Percentiles rank a stretch among this genome's conserved stretches.
Evolutionary conservation across 2,113 vertebrate genomes (phyloP).

Genomic region (Galbula dea): DNA sequence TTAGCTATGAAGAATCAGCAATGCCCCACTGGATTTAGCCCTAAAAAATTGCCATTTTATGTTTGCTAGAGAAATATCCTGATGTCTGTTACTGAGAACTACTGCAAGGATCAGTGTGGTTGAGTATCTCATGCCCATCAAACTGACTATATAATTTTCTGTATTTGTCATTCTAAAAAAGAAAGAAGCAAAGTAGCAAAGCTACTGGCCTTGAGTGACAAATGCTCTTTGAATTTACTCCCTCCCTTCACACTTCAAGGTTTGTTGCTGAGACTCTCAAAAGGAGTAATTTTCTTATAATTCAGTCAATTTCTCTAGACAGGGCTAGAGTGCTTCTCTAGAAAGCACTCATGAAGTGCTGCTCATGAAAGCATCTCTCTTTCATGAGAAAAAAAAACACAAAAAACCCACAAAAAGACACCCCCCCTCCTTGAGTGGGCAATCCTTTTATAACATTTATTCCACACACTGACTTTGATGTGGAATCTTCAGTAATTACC

Average conservation of each 20-base stretch:
- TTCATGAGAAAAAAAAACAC: neutral
- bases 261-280: neutral
- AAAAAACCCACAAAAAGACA: too few relatives aligned
- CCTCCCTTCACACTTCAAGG: neutral
- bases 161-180: neutral
- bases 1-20: neutral
- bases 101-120: neutral
- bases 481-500: neutral
- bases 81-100: neutral
- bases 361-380: too few relatives aligned
- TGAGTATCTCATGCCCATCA: neutral
- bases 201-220: neutral
- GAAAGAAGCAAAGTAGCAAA: neutral
- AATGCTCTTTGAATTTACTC: neutral
- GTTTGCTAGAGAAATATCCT: neutral
- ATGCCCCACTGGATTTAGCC: neutral
- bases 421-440: too few relatives aligned
- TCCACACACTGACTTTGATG: constrained; percentile 5
- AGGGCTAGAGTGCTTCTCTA: neutral
- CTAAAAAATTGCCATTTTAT: neutral
- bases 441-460: constrained; percentile 24
- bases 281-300: constrained; percentile 10
- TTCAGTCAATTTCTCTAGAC: constrained; percentile 24
- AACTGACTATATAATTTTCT: neutral
- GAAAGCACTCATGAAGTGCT: too few relatives aligned